A percentile compares a stretch with the other conserved stretches of the same genome.
Conservation (phyloP, 2,888 invertebrate species). For the Melitaea athalia region DNA sequence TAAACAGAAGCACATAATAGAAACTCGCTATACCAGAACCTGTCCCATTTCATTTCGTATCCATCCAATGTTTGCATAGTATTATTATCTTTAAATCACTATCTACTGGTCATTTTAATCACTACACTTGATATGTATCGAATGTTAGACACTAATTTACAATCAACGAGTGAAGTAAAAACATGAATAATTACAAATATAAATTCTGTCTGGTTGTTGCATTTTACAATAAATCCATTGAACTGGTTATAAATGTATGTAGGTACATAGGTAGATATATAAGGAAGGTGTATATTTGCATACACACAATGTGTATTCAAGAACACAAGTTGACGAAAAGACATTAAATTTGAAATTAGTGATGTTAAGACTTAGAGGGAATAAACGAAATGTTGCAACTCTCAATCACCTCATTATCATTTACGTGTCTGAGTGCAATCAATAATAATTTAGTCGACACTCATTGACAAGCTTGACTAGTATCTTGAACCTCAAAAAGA, state of each 20-base stretch:
- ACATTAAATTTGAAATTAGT: too few species aligned
- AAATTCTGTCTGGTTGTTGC: background rate
- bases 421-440: too few species aligned
- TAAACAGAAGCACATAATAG: constrained; percentile 36
- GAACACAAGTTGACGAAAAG: too few species aligned
- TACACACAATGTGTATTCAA: too few species aligned
- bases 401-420: too few species aligned
- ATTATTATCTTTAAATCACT: constrained; percentile 31
- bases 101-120: constrained; percentile 22
- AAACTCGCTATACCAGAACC: constrained; percentile 30
- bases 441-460: too few species aligned
- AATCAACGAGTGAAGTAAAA: constrained; percentile 7
- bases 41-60: constrained; percentile 67
- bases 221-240: background rate
- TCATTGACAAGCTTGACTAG: too few species aligned
- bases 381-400: too few species aligned
- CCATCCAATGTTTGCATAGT: constrained; percentile 56
- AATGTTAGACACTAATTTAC: constrained; percentile 16
- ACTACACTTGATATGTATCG: constrained; percentile 31
- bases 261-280: too few species aligned
- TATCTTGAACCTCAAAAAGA: too few species aligned
- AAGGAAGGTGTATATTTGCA: too few species aligned
- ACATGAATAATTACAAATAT: background rate
- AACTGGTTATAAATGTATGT: background rate
- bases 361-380: too few species aligned